phyloP scores from a whole-genome alignment of 2,797 vertebrate genomes.

The Poecilia picta region DNA sequence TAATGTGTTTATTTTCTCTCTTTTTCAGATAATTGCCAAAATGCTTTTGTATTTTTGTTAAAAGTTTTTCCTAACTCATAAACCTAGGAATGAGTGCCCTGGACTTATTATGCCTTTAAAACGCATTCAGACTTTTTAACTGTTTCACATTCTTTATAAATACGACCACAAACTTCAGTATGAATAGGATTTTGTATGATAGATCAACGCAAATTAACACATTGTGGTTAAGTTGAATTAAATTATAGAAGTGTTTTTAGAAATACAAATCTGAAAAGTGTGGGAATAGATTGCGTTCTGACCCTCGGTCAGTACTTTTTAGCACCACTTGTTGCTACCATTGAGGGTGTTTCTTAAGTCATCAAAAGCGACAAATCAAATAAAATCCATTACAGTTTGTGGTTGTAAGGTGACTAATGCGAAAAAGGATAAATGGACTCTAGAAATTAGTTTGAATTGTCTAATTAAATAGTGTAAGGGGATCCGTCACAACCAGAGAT shows the following conservation, averaged over 20 bases:
- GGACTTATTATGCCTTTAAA: conserved; percentile 3
- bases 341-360: background rate
- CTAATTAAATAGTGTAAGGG: conserved; percentile 2
- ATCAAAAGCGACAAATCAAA: background rate
- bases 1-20: conserved; percentile 24
- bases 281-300: background rate
- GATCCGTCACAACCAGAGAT: conserved; percentile 17
- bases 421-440: background rate
- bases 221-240: background rate
- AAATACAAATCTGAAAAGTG: background rate
- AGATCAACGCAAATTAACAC: background rate
- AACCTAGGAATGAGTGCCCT: conserved; percentile 72
- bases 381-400: background rate
- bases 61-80: conserved; percentile 11
- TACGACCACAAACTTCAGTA: background rate
- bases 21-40: conserved; percentile 14
- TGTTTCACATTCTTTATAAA: background rate
- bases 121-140: background rate
- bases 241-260: background rate
- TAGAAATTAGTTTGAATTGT: conserved; percentile 25
- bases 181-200: background rate
- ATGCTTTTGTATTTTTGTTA: conserved; percentile 17
- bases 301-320: background rate
- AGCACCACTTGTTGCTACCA: background rate
- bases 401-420: background rate